A percentile compares a stretch with the other conserved stretches of the same genome.
phyloP scores from a whole-genome alignment of 2,797 vertebrate genomes.

The Sphaeramia orbicularis region DNA sequence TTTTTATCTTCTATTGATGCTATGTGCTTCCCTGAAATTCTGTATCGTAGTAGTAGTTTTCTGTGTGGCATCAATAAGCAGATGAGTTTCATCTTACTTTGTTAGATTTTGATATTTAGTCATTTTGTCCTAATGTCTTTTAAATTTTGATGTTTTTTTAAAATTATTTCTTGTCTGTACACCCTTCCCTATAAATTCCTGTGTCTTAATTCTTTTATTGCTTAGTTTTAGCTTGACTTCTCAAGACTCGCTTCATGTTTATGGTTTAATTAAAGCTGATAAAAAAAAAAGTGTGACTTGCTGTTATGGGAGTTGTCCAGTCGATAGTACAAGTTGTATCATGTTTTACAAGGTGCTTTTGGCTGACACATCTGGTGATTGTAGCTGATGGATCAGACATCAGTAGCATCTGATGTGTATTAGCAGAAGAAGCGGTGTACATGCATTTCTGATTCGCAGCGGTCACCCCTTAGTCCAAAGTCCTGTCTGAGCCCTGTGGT shows the following conservation, averaged over 20 bases:
- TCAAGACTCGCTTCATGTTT: no score
- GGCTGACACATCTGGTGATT: slow-evolving; percentile 1
- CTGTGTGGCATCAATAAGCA: not conserved
- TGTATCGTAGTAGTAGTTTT: not conserved
- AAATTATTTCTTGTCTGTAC: not conserved
- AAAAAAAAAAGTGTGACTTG: not conserved
- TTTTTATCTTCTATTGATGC: not conserved
- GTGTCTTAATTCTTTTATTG: no score
- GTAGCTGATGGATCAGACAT: slow-evolving; percentile 35
- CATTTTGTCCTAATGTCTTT: not conserved
- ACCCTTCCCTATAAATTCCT: no score
- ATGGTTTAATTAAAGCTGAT: not conserved
- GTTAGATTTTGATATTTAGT: no score
- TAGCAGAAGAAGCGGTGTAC: slow-evolving; percentile 26
- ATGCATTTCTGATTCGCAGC: slow-evolving; percentile 47
- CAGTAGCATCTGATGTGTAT: slow-evolving; percentile 19
- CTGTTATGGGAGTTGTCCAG: not conserved
- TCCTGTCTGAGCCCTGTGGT: slow-evolving; percentile 44
- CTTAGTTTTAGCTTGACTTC: no score
- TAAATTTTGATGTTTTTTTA: not conserved
- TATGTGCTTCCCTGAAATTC: not conserved
- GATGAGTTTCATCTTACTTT: not conserved
- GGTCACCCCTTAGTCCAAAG: slow-evolving; percentile 55
- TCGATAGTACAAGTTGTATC: not conserved
- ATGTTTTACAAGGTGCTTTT: slow-evolving; percentile 19